phyloP scores from a whole-genome alignment of 2,888 invertebrate genomes.

The Drosophila demipolita region DNA sequence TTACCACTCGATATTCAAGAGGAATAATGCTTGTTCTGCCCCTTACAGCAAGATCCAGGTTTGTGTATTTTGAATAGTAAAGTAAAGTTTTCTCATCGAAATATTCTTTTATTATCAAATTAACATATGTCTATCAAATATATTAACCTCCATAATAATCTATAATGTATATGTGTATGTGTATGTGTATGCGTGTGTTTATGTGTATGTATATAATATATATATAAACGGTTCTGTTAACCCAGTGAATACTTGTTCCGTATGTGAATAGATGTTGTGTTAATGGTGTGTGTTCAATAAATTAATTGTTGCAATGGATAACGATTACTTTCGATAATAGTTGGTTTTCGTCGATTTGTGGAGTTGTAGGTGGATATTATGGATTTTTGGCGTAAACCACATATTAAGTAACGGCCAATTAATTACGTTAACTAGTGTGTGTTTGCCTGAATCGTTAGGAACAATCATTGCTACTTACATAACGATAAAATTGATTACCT shows the following conservation, averaged over 20 bases:
- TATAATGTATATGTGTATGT: conserved; percentile 4
- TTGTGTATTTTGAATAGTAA: too few species aligned
- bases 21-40: too few species aligned
- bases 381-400: conserved; percentile 31
- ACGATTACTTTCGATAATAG: conserved; percentile 49
- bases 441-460: conserved; percentile 74
- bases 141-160: too few species aligned
- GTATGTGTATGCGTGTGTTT: conserved; percentile 3
- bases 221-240: conserved; percentile 54
- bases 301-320: conserved; percentile 59
- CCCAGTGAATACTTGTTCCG: conserved; percentile 59
- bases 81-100: too few species aligned
- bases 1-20: too few species aligned
- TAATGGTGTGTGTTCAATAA: conserved; percentile 53
- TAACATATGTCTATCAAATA: too few species aligned
- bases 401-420: conserved; percentile 78
- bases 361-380: conserved; percentile 13
- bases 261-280: conserved; percentile 16
- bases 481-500: conserved; percentile 50
- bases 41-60: too few species aligned
- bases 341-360: conserved; percentile 37
- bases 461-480: conserved; percentile 73
- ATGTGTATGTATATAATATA: conserved; percentile 23
- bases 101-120: too few species aligned
- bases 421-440: conserved; percentile 68